These are phyloP conservation scores for Nebria brevicollis DNA, from an alignment of 2,888 invertebrate species.

Conservation along the genomic window DNA sequence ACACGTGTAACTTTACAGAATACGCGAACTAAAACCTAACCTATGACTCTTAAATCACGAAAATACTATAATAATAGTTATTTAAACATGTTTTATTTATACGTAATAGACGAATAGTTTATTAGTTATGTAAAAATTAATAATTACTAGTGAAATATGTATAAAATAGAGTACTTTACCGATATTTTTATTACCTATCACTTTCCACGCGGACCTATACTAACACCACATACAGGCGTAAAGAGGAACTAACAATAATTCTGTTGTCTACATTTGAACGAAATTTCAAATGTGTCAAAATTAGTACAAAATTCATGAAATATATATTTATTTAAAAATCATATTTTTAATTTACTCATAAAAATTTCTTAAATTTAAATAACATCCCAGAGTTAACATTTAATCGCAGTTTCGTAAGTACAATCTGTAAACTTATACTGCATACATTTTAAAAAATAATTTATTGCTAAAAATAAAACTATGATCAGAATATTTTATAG, in stretches of 20 bases:
- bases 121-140: not conserved
- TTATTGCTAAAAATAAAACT: too few species aligned
- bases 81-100: not conserved
- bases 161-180: not conserved
- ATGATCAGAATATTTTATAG: too few species aligned
- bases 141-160: not conserved
- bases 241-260: constrained; percentile 15
- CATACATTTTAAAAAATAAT: too few species aligned
- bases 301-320: too few species aligned
- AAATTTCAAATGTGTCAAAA: too few species aligned
- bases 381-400: too few species aligned
- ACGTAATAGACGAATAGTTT: not conserved
- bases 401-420: too few species aligned
- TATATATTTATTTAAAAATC: too few species aligned
- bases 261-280: not conserved
- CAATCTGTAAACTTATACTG: too few species aligned
- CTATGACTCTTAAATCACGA: not conserved
- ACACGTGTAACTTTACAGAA: not conserved
- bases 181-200: constrained; percentile 12
- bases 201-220: constrained; percentile 42
- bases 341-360: too few species aligned
- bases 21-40: not conserved
- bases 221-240: constrained; percentile 38
- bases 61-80: not conserved
- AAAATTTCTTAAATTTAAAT: too few species aligned